Conservation (phyloP, 37 sponge, comb jelly and placozoan genomes). For the Oopsacas minuta region DNA sequence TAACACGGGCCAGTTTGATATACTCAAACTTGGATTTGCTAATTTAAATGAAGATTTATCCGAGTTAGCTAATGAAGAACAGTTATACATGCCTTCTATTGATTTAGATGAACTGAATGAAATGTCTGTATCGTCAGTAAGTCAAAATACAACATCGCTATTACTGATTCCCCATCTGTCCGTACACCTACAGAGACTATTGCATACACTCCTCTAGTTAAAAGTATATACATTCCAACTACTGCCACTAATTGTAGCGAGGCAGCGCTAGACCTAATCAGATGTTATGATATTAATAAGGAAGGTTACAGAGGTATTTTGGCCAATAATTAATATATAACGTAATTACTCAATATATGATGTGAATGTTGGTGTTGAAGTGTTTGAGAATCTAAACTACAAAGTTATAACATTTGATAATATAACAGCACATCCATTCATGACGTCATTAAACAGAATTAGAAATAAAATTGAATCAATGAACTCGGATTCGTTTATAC, state of each 20-base stretch:
- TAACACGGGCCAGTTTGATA: background rate
- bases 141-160: too few relatives aligned
- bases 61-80: background rate
- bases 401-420: conserved; percentile 10
- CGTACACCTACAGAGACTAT: too few relatives aligned
- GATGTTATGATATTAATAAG: background rate
- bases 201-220: too few relatives aligned
- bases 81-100: background rate
- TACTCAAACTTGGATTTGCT: background rate
- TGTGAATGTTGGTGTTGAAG: background rate
- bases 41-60: background rate
- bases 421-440: background rate
- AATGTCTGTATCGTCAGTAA: background rate
- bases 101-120: background rate
- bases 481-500: background rate
- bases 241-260: too few relatives aligned
- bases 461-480: background rate
- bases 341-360: background rate
- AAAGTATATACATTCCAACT: too few relatives aligned
- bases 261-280: background rate
- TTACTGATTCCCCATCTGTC: too few relatives aligned
- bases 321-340: background rate
- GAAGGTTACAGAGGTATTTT: background rate
- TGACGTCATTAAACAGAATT: background rate
- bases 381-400: background rate